Base-by-base conservation (phyloP, 2,113 vertebrate genomes). In the Bombycilla garrulus region DNA sequence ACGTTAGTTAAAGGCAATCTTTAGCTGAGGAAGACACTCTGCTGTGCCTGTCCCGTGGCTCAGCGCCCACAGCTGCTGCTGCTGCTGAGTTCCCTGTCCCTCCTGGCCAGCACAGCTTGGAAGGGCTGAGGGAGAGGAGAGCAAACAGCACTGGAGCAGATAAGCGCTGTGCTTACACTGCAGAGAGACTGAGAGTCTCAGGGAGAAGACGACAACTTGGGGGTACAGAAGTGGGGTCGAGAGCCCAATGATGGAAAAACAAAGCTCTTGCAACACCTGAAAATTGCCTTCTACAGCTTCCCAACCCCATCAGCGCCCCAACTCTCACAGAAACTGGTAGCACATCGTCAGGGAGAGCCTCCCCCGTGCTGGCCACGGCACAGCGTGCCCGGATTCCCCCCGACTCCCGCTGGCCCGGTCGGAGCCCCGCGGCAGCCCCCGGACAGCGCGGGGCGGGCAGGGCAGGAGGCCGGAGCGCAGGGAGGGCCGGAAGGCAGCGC, bases 271-370 rank as follows among this genome's bases (percentile, higher is more conserved):
- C 18, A 66, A 38, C 9, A 51, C 18, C 28, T 19, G 24, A 44
- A 38, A 70, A 71, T 8, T 22, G 33, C 51, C 10, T 54, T 28
- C 54, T 6, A 11, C 67, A 42, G 45, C 20, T 24, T 35, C 42
- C 38, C 89, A 22, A 33, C 21, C 33, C 51, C 73, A 53, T 4
- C 40, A 42, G 1, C 9, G 5, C 58, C 76, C 62, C 5, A 26
- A 1, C 50, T 38, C 47, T 40, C 48, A 38, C 33, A 15, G n/a
- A n/a, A n/a, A n/a, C n/a, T n/a, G n/a, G n/a, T n/a, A n/a, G 42
- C 9, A 2, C 2, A 16, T 0, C 10, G 23, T 4, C 21, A 20
- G 0, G 10, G 54, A n/a, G 5, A 22, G 10, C 3, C 33, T 8
- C 3, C 25, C 25, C 38, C 42, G 4, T 16, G 47, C 51, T 45